Percentiles rank a stretch among this genome's conserved stretches.
Conservation (phyloP, 2,888 invertebrate genomes). For the Eutolmus rufibarbis region DNA sequence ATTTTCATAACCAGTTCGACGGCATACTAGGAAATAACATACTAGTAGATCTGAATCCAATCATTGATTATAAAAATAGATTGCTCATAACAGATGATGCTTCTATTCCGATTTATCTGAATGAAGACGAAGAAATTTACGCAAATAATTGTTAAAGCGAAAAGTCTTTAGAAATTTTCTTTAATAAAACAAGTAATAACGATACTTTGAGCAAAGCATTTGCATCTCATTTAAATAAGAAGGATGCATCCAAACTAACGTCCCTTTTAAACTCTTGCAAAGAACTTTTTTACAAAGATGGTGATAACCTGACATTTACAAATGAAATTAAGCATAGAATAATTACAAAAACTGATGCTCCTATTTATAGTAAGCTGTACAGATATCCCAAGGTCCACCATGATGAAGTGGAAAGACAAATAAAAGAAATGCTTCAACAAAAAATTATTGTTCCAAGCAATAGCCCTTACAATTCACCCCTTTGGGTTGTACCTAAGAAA, state of each 20-base stretch:
- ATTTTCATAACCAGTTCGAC: too few species aligned
- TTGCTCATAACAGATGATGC: background rate
- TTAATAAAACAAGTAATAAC: background rate
- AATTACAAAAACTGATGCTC: too few species aligned
- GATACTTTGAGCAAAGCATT: too few species aligned
- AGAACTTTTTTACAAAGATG: too few species aligned
- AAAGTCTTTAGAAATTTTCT: background rate
- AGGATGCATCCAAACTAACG: too few species aligned
- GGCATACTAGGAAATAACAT: background rate
- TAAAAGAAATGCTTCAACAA: conserved; percentile 25
- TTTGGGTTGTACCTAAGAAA: conserved; percentile 42
- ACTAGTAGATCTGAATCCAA: background rate
- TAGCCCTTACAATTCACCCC: conserved; percentile 37
- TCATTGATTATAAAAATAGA: background rate
- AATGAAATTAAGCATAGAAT: too few species aligned
- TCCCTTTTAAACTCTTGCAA: too few species aligned
- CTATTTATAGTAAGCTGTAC: too few species aligned
- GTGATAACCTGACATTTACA: too few species aligned
- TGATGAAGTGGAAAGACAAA: background rate
- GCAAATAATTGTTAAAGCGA: background rate
- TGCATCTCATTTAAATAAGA: too few species aligned
- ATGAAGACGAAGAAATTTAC: background rate
- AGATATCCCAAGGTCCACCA: too few species aligned
- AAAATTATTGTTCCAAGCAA: conserved; percentile 50
- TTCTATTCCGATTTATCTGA: too few species aligned